Base-by-base conservation (phyloP, 2,113 vertebrate genomes). In the Recurvirostra avosetta region DNA sequence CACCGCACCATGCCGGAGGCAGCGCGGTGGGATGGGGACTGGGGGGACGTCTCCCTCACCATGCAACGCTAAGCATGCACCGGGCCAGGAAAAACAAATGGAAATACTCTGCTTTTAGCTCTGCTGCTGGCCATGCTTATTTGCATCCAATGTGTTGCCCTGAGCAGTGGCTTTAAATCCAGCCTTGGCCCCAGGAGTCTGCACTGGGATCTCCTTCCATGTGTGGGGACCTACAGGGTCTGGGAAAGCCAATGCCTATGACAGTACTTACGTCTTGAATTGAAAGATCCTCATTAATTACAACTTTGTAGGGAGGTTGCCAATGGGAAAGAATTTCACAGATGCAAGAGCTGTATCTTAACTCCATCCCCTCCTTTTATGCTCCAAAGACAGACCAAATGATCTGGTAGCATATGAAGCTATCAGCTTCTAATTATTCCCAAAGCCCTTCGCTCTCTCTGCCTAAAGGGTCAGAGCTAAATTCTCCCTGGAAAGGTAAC, bases 401-500 rank as follows among this genome's bases (percentile, higher is more conserved):
- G 36, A 68, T 87, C 70, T 81, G 72, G 58, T 86, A 78, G 76
- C 34, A 30, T 5, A 63, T 29, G 32, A 86, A 68, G 59, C 20
- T 63, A 30, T 70, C 76, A 32, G 41, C 34, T 90, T 71, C 70
- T 67, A 74, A 84, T 84, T 89, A 72, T 59, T 94, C 73, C 58
- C 83, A 52, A 86, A 95, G 34, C 72, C 55, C 50, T 90, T 52
- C 43, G 82, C 27, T 94, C 30, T 68, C 71, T 47, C 88, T 56
- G 10, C 26, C 20, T 11, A 17, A 26, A 81, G 23, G 52, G 36
- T 45, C 61, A 88, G 94, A 61, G 53, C 30, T 61, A 49, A 91
- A 40, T 43, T 92, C 87, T 85, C 76, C 36, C 89, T 92, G 85
- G 87, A 95, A 95, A 95, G 92, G 92, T 94, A 94, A 87, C 72